Evolutionary conservation across 2,113 vertebrate species (phyloP).

Genomic region (Ailuropoda melanoleuca): DNA sequence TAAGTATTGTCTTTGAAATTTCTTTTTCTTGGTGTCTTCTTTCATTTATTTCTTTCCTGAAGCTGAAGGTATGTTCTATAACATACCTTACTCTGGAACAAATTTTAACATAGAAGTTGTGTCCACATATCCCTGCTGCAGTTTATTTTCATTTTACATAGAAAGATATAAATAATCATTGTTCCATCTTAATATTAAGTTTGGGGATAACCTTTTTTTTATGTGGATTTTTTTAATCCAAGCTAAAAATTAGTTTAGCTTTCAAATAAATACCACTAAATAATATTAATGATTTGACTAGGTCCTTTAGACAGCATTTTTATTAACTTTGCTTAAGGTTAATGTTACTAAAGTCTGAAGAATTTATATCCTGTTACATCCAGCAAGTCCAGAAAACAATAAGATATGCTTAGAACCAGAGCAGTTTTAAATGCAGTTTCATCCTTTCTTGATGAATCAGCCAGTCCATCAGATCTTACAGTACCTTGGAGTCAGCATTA

Average conservation of each 20-base stretch:
- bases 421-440: neutral
- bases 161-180: neutral
- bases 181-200: neutral
- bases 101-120: neutral
- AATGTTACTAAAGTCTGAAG: neutral
- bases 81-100: neutral
- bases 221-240: neutral
- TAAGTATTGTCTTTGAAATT: neutral
- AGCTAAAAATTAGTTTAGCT: neutral
- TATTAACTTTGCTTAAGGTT: neutral
- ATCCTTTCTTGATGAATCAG: neutral
- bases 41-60: slow-evolving; percentile 6
- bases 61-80: neutral
- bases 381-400: neutral
- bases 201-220: neutral
- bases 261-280: neutral
- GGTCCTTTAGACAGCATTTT: neutral
- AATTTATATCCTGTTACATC: neutral
- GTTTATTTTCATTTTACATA: neutral
- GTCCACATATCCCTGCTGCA: neutral
- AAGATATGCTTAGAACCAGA: neutral
- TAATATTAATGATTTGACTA: neutral
- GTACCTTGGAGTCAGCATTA: neutral
- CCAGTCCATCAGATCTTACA: neutral
- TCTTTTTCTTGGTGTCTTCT: neutral